Conservation (phyloP, 2,797 vertebrate species). For the Heterohyrax brucei region DNA sequence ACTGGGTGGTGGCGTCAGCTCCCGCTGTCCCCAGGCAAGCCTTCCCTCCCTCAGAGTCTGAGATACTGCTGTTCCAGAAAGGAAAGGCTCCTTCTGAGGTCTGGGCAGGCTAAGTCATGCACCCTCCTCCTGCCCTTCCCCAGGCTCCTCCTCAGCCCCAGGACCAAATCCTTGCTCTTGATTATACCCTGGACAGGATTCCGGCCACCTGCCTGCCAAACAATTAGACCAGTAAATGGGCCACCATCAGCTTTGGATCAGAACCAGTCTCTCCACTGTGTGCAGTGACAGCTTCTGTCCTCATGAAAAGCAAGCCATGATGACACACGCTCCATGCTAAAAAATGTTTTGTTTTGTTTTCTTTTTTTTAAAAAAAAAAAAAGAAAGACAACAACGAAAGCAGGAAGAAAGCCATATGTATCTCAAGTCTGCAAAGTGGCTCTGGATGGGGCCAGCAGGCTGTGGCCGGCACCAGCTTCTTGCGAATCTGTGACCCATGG, state of each 20-base stretch:
- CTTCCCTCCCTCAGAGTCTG: constrained; percentile 67
- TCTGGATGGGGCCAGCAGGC: background rate
- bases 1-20: constrained; percentile 74
- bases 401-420: background rate
- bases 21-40: constrained; percentile 50
- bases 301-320: constrained; percentile 2
- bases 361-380: constrained; percentile 39
- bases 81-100: background rate
- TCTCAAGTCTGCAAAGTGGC: background rate
- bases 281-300: constrained; percentile 57
- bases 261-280: background rate
- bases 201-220: constrained; percentile 40
- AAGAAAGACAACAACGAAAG: background rate
- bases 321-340: constrained; percentile 20
- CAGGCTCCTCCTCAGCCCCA: background rate
- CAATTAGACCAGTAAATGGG: constrained; percentile 36
- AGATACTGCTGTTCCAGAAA: background rate
- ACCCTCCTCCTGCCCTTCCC: background rate
- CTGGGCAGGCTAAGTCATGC: background rate
- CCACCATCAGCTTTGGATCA: background rate
- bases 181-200: background rate
- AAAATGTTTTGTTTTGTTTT: background rate
- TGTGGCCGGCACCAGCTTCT: constrained; percentile 54
- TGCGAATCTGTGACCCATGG: background rate
- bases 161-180: background rate